These are phyloP conservation scores for Megalops atlanticus DNA, from an alignment of 2,113 vertebrate genomes.

Conservation along the genomic window DNA sequence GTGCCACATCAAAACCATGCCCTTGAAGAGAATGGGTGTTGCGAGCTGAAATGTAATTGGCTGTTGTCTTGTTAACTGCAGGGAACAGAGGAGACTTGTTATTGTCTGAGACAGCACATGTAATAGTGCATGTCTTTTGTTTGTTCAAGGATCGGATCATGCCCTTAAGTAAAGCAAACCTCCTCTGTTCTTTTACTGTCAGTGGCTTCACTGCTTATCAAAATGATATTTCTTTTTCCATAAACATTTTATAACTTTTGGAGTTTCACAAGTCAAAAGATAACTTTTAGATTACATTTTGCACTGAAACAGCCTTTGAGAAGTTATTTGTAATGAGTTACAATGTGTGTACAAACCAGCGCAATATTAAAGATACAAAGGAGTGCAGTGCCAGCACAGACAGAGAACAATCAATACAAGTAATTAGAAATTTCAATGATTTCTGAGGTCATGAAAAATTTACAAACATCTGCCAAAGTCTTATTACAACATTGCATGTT, in stretches of 20 bases:
- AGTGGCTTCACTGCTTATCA: not conserved
- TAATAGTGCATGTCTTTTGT: not conserved
- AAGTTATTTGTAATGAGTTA: not conserved
- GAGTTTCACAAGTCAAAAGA: not conserved
- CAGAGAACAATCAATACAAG: not conserved
- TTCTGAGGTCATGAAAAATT: constrained; percentile 10
- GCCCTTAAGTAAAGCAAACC: not conserved
- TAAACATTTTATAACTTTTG: not conserved
- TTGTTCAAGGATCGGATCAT: not conserved
- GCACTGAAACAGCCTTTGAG: not conserved
- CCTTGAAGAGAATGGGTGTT: too few species aligned
- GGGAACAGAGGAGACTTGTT: too few species aligned
- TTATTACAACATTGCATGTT: not conserved
- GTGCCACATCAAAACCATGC: too few species aligned
- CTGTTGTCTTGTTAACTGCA: too few species aligned
- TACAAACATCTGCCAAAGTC: not conserved
- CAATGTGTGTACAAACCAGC: not conserved
- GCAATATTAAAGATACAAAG: not conserved
- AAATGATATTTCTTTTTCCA: not conserved
- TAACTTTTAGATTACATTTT: not conserved
- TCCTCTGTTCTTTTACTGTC: not conserved
- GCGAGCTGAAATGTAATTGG: too few species aligned
- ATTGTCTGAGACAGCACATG: too few species aligned
- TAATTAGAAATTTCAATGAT: constrained; percentile 4
- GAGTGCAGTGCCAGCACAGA: not conserved